Conservation (phyloP, 1,140 invertebrate species). For the Drosophila novamexicana region DNA sequence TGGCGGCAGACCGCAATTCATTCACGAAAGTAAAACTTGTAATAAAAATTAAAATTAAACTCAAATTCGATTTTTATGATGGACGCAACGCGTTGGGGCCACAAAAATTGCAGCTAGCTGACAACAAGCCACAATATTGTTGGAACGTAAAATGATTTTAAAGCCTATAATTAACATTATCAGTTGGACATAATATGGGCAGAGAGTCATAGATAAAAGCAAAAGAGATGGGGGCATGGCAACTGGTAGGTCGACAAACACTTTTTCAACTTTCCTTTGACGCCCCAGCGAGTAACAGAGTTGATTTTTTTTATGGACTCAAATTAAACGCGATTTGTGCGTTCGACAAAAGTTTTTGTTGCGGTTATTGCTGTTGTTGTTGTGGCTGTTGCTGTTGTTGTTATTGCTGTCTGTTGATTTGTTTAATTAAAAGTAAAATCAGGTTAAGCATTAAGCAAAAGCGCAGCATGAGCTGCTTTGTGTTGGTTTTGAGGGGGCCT, state of each 20-base stretch:
- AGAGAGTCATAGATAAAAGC: slow-evolving; percentile 28
- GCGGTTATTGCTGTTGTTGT: slow-evolving; percentile 3
- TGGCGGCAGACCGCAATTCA: slow-evolving; percentile 17
- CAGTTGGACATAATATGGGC: slow-evolving; percentile 48
- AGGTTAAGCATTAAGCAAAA: slow-evolving; percentile 76
- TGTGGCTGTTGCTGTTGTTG: too few species aligned
- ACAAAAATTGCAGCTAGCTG: slow-evolving; percentile 58
- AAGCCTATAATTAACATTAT: slow-evolving; percentile 78
- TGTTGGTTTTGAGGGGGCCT: slow-evolving; percentile 23
- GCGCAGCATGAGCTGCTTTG: slow-evolving; percentile 60
- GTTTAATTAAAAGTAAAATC: slow-evolving; percentile 78
- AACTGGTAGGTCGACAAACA: slow-evolving; percentile 19
- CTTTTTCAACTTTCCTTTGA: slow-evolving; percentile 64
- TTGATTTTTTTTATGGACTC: slow-evolving; percentile 59
- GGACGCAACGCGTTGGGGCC: slow-evolving; percentile 31
- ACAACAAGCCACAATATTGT: slow-evolving; percentile 37
- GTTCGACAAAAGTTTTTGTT: slow-evolving; percentile 33
- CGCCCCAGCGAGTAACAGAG: slow-evolving; percentile 35
- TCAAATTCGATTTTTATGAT: slow-evolving; percentile 66
- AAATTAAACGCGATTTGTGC: slow-evolving; percentile 70
- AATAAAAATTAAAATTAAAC: slow-evolving; percentile 77
- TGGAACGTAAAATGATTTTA: slow-evolving; percentile 64
- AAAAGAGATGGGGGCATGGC: background rate
- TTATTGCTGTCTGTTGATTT: slow-evolving; percentile 12
- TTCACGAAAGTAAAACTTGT: slow-evolving; percentile 72